Base-by-base conservation (phyloP, 2,113 vertebrate species). In the Lophotis ruficrista region DNA sequence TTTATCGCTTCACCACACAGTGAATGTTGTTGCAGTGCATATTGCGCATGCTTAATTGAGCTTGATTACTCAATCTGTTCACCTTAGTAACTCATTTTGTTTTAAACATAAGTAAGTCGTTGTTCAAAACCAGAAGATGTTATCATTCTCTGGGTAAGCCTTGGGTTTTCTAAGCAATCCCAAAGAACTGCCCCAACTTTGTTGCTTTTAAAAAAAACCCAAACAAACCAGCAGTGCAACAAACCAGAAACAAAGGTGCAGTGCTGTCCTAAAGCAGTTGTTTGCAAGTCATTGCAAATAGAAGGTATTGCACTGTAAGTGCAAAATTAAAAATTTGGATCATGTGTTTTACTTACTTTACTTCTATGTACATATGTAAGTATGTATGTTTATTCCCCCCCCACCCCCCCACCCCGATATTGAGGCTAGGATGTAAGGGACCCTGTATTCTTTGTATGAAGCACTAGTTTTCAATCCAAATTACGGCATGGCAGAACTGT, bases 11-110 rank as follows among this genome's bases (percentile, higher is more conserved):
- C 61, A 82, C 51, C 89, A 61, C 82, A 45, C 17, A 87, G 70
- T 31, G 61, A 41, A 22, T 61, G 73, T 78, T 91, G 73, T 72
- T 80, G 27, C 43, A 50, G 38, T 14, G 4, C 31, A 23, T 45
- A 35, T 69, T 71, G 73, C 3, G 5, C 69, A 56, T 81, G 73
- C 70, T 73, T 94, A 93, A 84, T 78, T 72, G 89, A 53, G 73
- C 84, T 95, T 94, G 62, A 56, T 87, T 89, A 53, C 58, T 84
- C 84, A 90, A 57, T 91, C 90, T 77, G 87, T 65, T 94, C 84
- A 87, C 65, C 33, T 87, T 76, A 91, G 80, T 33, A 71, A 71
- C 65, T 84, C 6, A 31, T 62, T 91, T 61, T 84, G 35, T 66
- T 60, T 89, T 82, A 76, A 93, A 60, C 38, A 75, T 48, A 57